These are phyloP conservation scores for Ricordea florida DNA, from an alignment of 92 coral and sea anemone species.

Conservation along the genomic window DNA sequence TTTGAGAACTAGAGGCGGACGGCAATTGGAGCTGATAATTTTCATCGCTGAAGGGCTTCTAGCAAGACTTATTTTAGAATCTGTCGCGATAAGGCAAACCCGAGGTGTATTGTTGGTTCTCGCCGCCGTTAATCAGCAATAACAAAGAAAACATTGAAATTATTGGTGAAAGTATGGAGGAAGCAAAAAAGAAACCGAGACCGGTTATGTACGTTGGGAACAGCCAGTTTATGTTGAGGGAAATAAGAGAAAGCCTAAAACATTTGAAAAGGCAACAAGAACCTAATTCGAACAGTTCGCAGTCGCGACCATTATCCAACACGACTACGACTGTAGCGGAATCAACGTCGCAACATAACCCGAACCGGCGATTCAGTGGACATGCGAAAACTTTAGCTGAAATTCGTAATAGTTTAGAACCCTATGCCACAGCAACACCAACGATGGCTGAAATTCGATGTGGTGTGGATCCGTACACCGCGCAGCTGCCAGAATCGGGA, in stretches of 20 bases:
- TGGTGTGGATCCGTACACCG: no score
- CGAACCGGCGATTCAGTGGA: slow-evolving; percentile 63
- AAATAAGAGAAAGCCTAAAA: slow-evolving; percentile 84
- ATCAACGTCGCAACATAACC: slow-evolving; percentile 26
- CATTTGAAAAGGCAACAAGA: slow-evolving; percentile 84
- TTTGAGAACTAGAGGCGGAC: slow-evolving; percentile 34
- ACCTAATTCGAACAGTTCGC: not conserved
- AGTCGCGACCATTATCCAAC: not conserved
- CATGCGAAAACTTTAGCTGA: slow-evolving; percentile 78
- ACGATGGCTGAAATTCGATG: no score
- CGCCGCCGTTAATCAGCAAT: slow-evolving; percentile 19
- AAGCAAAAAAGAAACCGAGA: slow-evolving; percentile 18
- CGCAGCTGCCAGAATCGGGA: slow-evolving; percentile 81
- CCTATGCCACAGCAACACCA: no score
- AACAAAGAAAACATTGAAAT: slow-evolving; percentile 23
- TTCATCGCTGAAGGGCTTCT: slow-evolving; percentile 48
- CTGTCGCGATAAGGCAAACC: slow-evolving; percentile 23
- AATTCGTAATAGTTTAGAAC: slow-evolving; percentile 80
- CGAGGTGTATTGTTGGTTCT: not conserved
- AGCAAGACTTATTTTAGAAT: slow-evolving; percentile 31
- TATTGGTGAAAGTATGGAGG: not conserved
- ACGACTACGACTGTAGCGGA: slow-evolving; percentile 23
- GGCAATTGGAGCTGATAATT: slow-evolving; percentile 16
- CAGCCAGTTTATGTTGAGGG: slow-evolving; percentile 88
- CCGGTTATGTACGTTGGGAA: slow-evolving; percentile 76